These are phyloP conservation scores for Aphidius ervi DNA, from an alignment of 1,140 invertebrate species.

Conservation along the genomic window DNA sequence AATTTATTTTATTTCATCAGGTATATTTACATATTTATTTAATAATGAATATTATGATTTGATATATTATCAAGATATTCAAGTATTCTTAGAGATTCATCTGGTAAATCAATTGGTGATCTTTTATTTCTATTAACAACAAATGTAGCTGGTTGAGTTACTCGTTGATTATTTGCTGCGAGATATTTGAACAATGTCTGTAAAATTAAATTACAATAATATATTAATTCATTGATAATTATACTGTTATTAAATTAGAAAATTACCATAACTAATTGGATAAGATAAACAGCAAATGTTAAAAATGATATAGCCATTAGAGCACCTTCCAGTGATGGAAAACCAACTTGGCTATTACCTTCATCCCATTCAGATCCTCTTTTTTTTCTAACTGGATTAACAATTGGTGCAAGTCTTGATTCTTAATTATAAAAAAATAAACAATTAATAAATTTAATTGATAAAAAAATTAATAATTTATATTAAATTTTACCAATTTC, in stretches of 20 bases:
- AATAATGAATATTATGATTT: conserved; percentile 8
- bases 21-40: neutral
- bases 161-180: conserved; percentile 17
- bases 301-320: conserved; percentile 77
- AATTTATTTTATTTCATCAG: no score
- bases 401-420: conserved; percentile 18
- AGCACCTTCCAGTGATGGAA: conserved; percentile 74
- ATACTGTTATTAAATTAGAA: conserved; percentile 17
- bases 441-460: neutral
- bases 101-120: conserved; percentile 29
- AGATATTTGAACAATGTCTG: conserved; percentile 38
- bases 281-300: conserved; percentile 77
- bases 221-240: conserved; percentile 11
- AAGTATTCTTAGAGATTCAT: conserved; percentile 36
- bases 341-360: conserved; percentile 53
- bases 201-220: conserved; percentile 12
- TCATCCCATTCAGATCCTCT: conserved; percentile 29
- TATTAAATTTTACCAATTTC: conserved; percentile 36
- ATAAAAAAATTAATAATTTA: neutral
- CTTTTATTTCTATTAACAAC: conserved; percentile 39
- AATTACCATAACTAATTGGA: conserved; percentile 79
- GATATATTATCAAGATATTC: conserved; percentile 27
- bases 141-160: neutral
- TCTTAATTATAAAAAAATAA: conserved; percentile 21
- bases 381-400: conserved; percentile 14